A percentile compares a stretch with the other conserved stretches of the same genome.
phyloP scores from a whole-genome alignment of 1,140 invertebrate genomes.

The Macrosteles quadrilineatus region DNA sequence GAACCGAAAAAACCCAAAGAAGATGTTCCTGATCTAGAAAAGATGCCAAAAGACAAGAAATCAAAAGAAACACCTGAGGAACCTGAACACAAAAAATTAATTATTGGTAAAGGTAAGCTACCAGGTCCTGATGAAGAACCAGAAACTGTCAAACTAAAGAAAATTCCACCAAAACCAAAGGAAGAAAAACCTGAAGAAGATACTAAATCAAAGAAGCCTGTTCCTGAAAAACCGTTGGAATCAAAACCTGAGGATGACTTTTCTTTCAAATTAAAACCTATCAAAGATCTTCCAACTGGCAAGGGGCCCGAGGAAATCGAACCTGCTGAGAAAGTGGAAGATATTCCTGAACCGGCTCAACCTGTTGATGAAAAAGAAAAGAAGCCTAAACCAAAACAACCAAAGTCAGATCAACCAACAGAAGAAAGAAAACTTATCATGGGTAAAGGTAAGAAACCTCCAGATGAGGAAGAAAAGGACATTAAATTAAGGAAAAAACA shows the following conservation, averaged over 20 bases:
- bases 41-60: constrained; percentile 45
- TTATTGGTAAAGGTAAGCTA: constrained; percentile 44
- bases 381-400: constrained; percentile 38
- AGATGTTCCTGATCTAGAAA: constrained; percentile 31
- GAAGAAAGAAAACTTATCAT: constrained; percentile 52
- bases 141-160: constrained; percentile 38
- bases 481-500: constrained; percentile 52
- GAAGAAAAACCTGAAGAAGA: constrained; percentile 34
- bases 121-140: constrained; percentile 38
- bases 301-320: constrained; percentile 35
- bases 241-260: constrained; percentile 41
- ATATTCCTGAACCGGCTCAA: constrained; percentile 35
- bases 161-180: constrained; percentile 37
- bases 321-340: constrained; percentile 43
- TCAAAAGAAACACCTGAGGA: constrained; percentile 20
- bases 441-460: constrained; percentile 49
- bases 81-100: constrained; percentile 28
- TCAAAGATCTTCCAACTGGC: constrained; percentile 40
- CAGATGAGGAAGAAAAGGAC: constrained; percentile 47
- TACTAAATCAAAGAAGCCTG: constrained; percentile 29
- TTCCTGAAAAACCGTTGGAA: constrained; percentile 42
- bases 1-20: constrained; percentile 37
- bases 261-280: constrained; percentile 39
- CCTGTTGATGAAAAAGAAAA: constrained; percentile 42
- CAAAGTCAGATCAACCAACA: constrained; percentile 37